Evolutionary conservation across 2,797 vertebrate species (phyloP).

Genomic region (Galagoides demidoff): DNA sequence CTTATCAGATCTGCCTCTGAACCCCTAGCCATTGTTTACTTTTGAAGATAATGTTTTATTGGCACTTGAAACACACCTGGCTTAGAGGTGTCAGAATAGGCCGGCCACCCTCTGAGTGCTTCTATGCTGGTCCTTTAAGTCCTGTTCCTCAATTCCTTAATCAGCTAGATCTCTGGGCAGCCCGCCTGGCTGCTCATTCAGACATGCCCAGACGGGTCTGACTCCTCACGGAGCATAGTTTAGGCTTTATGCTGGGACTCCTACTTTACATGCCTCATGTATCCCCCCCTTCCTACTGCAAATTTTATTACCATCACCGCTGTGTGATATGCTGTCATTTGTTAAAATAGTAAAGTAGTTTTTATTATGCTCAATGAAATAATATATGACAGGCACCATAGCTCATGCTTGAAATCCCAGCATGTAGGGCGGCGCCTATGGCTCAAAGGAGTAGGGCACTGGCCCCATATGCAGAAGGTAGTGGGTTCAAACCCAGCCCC

Average conservation of each 20-base stretch:
- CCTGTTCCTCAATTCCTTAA: neutral
- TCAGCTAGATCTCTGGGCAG: neutral
- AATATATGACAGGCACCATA: neutral
- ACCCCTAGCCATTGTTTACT: neutral
- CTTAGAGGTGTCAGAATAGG: neutral
- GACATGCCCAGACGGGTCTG: neutral
- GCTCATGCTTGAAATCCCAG: neutral
- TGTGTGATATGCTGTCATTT: neutral
- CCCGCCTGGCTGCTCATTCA: neutral
- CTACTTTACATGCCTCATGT: neutral
- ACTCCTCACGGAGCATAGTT: neutral
- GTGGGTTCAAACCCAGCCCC: too few relatives aligned
- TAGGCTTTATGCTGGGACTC: neutral
- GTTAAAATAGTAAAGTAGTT: neutral
- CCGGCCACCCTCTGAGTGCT: neutral
- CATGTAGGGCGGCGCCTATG: too few relatives aligned
- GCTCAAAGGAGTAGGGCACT: too few relatives aligned
- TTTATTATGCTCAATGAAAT: neutral
- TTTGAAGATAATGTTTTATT: neutral
- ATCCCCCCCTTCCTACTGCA: neutral
- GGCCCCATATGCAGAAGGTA: too few relatives aligned
- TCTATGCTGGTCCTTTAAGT: neutral
- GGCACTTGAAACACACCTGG: conserved; percentile 18
- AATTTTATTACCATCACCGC: neutral
- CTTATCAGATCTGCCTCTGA: neutral